Evolutionary conservation across 2,113 vertebrate species (phyloP).

Genomic region (Macrotis lagotis): DNA sequence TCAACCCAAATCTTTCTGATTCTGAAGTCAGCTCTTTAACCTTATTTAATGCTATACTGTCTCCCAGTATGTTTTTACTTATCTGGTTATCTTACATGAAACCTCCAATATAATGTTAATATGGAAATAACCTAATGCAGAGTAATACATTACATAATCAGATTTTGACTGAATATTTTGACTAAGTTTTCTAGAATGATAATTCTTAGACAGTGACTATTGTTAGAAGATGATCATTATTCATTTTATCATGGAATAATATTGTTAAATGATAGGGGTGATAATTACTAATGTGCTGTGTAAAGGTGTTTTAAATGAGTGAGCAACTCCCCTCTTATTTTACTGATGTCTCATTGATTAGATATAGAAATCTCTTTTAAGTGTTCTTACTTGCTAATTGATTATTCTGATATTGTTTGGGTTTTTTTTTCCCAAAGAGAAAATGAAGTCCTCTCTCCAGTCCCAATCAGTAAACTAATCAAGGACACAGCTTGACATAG

Average conservation of each 20-base stretch:
- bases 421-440: constrained; percentile 35
- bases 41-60: neutral
- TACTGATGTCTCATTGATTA: constrained; percentile 24
- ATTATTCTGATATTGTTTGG: constrained; percentile 40
- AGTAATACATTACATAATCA: neutral
- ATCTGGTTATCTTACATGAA: neutral
- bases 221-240: constrained; percentile 61
- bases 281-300: constrained; percentile 64
- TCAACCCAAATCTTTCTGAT: neutral
- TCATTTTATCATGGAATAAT: constrained; percentile 53
- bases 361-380: neutral
- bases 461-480: constrained; percentile 45
- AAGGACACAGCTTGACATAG: constrained; percentile 43
- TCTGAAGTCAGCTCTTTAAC: neutral
- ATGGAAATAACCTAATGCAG: constrained; percentile 4
- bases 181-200: neutral
- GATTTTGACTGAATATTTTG: neutral
- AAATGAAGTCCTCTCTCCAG: constrained; percentile 54
- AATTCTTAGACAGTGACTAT: constrained; percentile 41
- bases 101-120: constrained; percentile 21
- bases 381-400: neutral
- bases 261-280: constrained; percentile 59
- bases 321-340: constrained; percentile 29
- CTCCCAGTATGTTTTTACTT: too few relatives aligned
- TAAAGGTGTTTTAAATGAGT: constrained; percentile 59